phyloP scores from a whole-genome alignment of 2,888 invertebrate genomes.

The Temnothorax rugatulus region DNA sequence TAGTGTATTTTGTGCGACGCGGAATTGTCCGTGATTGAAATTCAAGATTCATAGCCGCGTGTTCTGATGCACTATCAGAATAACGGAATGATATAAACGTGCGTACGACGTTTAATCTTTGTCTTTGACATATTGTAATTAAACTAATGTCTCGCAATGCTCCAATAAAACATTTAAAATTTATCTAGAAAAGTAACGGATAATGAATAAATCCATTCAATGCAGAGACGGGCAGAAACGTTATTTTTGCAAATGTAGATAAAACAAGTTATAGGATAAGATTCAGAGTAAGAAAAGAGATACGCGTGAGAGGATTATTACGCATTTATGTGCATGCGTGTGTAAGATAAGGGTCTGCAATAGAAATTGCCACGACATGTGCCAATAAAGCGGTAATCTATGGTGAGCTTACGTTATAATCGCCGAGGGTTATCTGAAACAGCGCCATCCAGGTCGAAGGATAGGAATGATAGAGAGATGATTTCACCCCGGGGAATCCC shows the following conservation, averaged over 20 bases:
- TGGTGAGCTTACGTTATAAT: constrained; percentile 95
- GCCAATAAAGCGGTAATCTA: constrained; percentile 65
- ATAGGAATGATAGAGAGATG: constrained; percentile 94
- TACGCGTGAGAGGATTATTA: background rate
- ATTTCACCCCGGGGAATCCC: constrained; percentile 93
- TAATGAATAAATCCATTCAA: background rate
- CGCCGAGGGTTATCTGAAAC: constrained; percentile 98
- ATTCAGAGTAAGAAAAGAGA: background rate
- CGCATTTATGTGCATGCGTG: background rate
- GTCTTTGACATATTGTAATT: constrained; percentile 30
- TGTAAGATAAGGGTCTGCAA: constrained; percentile 37
- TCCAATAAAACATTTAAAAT: background rate
- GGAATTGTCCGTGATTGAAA: constrained; percentile 63
- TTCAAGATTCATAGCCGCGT: constrained; percentile 65
- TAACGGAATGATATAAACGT: constrained; percentile 27
- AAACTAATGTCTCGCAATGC: constrained; percentile 13
- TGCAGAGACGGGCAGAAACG: too few species aligned
- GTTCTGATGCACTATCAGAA: constrained; percentile 20
- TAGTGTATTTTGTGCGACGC: constrained; percentile 35
- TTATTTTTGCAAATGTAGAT: constrained; percentile 7
- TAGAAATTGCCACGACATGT: constrained; percentile 21
- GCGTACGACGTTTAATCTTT: constrained; percentile 17
- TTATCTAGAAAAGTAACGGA: background rate
- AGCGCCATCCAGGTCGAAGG: constrained; percentile 98
- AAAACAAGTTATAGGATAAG: background rate